Conservation (phyloP, 2,113 vertebrate species). For the Leptodactylus fuscus region DNA sequence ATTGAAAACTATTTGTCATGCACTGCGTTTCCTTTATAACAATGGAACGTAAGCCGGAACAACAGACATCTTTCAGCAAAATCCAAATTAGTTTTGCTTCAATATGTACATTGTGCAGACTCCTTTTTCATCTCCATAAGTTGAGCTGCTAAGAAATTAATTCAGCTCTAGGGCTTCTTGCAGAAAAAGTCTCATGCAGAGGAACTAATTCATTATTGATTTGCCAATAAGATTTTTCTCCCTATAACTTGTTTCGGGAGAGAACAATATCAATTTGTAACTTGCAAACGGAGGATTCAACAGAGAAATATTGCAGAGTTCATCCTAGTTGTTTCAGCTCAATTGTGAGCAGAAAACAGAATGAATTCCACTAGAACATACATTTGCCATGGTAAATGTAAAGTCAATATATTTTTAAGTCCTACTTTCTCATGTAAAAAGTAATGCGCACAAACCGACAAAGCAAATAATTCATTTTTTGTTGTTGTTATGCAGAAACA, state of each 20-base stretch:
- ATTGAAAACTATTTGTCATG: conserved; percentile 58
- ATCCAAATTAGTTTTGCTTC: conserved; percentile 60
- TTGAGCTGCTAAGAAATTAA: conserved; percentile 56
- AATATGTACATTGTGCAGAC: conserved; percentile 49
- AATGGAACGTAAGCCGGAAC: conserved; percentile 38
- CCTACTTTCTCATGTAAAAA: conserved; percentile 33
- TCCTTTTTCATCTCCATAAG: conserved; percentile 55
- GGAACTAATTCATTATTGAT: conserved; percentile 60
- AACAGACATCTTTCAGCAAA: conserved; percentile 57
- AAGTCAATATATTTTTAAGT: conserved; percentile 33
- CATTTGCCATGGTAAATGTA: conserved; percentile 44
- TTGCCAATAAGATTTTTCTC: conserved; percentile 58
- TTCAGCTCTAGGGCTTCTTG: conserved; percentile 58
- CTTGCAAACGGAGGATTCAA: conserved; percentile 47
- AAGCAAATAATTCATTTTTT: conserved; percentile 6
- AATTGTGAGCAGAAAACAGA: conserved; percentile 45
- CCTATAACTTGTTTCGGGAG: conserved; percentile 42
- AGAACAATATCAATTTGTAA: conserved; percentile 56
- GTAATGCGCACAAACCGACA: not conserved
- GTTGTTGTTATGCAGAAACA: conserved; percentile 6
- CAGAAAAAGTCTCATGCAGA: conserved; percentile 45
- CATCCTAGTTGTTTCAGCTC: conserved; percentile 38
- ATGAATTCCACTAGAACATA: conserved; percentile 37
- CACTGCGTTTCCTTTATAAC: conserved; percentile 40
- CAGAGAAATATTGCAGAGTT: conserved; percentile 52